phyloP scores from a whole-genome alignment of 2,888 invertebrate species.

The Frankliniella fusca region DNA sequence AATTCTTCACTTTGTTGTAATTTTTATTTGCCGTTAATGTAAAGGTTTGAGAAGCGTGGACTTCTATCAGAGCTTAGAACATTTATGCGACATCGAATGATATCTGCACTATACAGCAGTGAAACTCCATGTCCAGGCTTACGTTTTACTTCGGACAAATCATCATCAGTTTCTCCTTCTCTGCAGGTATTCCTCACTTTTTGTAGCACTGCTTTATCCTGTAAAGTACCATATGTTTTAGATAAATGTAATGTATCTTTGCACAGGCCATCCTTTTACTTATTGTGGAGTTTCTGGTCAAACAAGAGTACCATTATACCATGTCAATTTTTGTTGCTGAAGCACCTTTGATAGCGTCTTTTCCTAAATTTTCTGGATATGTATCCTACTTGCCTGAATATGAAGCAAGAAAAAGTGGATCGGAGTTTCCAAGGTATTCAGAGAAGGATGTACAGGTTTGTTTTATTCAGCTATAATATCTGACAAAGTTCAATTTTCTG shows the following conservation, averaged over 20 bases:
- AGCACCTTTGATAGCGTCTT: not conserved
- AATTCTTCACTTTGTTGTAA: not conserved
- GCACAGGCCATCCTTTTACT: not conserved
- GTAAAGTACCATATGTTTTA: not conserved
- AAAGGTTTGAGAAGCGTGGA: slow-evolving; percentile 10
- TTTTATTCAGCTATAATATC: not conserved
- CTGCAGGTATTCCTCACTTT: not conserved
- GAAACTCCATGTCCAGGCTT: not conserved
- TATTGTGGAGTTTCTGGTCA: not conserved
- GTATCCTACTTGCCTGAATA: not conserved
- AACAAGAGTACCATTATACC: not conserved
- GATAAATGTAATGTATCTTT: not conserved
- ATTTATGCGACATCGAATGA: slow-evolving; percentile 16
- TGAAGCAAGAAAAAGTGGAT: not conserved
- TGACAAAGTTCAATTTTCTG: not conserved
- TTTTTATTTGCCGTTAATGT: not conserved
- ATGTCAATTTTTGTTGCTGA: slow-evolving; percentile 1
- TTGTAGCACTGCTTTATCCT: not conserved
- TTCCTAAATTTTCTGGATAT: slow-evolving; percentile 3
- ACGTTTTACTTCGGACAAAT: not conserved
- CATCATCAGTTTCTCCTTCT: not conserved
- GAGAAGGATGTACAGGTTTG: not conserved
- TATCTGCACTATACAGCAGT: not conserved
- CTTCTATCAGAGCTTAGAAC: not conserved
- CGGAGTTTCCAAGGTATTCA: not conserved